Conservation (phyloP, 2,797 vertebrate species). For the Anabas testudineus region DNA sequence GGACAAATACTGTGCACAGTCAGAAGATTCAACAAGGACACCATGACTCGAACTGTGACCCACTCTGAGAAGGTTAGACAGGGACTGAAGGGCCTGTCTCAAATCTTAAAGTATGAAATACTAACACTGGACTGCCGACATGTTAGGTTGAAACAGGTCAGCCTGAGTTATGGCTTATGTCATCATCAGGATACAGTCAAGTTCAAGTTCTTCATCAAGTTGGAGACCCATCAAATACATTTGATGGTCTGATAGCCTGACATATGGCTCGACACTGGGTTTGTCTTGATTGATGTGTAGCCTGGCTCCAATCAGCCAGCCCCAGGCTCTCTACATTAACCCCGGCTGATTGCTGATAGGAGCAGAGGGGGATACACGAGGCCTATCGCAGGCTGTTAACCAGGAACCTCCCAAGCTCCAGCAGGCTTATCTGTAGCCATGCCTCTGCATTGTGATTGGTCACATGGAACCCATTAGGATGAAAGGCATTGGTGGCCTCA, state of each 20-base stretch:
- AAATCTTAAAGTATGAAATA: slow-evolving; percentile 39
- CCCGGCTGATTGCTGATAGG: slow-evolving; percentile 81
- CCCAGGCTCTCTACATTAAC: slow-evolving; percentile 75
- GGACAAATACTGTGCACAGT: slow-evolving; percentile 48
- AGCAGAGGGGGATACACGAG: slow-evolving; percentile 55
- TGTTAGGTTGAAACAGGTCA: slow-evolving; percentile 36
- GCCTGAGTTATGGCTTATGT: slow-evolving; percentile 44
- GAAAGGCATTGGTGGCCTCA: slow-evolving; percentile 79
- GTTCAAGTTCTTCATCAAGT: slow-evolving; percentile 46
- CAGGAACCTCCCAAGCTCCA: slow-evolving; percentile 71
- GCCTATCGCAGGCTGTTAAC: slow-evolving; percentile 69
- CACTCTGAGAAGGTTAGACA: slow-evolving; percentile 19
- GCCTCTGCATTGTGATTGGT: slow-evolving; percentile 80
- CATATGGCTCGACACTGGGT: slow-evolving; percentile 45
- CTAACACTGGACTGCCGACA: slow-evolving; percentile 38
- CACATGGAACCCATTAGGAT: slow-evolving; percentile 84
- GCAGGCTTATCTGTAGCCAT: slow-evolving; percentile 72
- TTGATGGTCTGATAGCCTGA: slow-evolving; percentile 46
- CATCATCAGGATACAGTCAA: slow-evolving; percentile 46
- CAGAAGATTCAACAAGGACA: slow-evolving; percentile 33
- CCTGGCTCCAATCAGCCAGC: slow-evolving; percentile 80
- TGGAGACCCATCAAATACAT: slow-evolving; percentile 44
- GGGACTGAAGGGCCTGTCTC: slow-evolving; percentile 31
- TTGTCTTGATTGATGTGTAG: slow-evolving; percentile 74
- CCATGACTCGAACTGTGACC: slow-evolving; percentile 44